Conservation (phyloP, 2,113 vertebrate genomes). For the Malurus elegans region DNA sequence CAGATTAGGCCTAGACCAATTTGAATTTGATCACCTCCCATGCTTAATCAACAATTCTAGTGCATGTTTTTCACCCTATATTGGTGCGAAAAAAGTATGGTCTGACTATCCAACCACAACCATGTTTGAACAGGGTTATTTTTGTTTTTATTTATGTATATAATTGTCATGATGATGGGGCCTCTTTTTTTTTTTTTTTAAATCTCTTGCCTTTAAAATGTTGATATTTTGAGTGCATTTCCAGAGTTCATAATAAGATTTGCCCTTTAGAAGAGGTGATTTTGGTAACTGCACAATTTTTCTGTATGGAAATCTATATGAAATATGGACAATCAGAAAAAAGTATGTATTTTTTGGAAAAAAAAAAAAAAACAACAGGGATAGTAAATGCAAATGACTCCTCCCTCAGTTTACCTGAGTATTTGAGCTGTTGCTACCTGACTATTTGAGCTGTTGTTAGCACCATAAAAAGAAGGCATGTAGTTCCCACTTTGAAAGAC, state of each 20-base stretch:
- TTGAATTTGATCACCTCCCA: neutral
- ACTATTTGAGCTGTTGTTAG: neutral
- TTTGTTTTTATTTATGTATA: neutral
- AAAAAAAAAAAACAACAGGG: neutral
- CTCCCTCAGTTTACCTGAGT: neutral
- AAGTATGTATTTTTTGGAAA: neutral
- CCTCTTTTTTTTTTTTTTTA: neutral
- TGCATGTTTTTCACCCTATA: neutral
- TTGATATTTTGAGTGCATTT: constrained; percentile 13
- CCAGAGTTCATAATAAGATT: neutral
- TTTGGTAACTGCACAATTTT: neutral
- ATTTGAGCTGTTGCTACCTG: neutral
- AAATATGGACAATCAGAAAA: neutral
- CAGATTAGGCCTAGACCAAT: neutral
- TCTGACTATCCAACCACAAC: neutral
- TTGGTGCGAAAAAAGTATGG: neutral
- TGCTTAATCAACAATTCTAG: neutral
- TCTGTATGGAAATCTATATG: neutral
- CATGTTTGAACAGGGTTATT: constrained; percentile 44
- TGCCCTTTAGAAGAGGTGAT: neutral
- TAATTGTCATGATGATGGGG: neutral
- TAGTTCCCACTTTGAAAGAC: neutral
- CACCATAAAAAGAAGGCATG: neutral
- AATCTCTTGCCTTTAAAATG: neutral
- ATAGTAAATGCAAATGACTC: neutral